Base-by-base conservation (phyloP, 2,888 invertebrate species). In the Isotomurus palustris region DNA sequence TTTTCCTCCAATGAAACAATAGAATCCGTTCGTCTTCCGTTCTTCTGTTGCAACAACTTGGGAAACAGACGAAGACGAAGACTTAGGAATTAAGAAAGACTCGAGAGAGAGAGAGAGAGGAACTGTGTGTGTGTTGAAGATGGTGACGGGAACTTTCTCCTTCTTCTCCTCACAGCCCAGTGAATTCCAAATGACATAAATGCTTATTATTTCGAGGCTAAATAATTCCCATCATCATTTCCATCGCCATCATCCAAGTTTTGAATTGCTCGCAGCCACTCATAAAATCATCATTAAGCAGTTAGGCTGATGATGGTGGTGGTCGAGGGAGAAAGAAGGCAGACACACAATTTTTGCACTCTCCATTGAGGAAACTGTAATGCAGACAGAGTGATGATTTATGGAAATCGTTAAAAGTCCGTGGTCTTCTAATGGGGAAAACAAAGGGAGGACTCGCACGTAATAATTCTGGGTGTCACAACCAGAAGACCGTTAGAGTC, bases 331-430 rank as follows among this genome's bases (percentile, higher is more conserved):
- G n/a, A n/a, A n/a, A n/a, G n/a, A n/a, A n/a, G n/a, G n/a, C n/a
- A n/a, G n/a, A n/a, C n/a, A n/a, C n/a, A n/a, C n/a, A n/a, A n/a
- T n/a, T n/a, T n/a, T n/a, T n/a, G n/a, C n/a, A n/a, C n/a, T n/a
- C n/a, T n/a, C n/a, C n/a, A n/a, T n/a, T n/a, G n/a, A n/a, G n/a
- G n/a, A n/a, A n/a, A n/a, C n/a, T n/a, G 64, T 67, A 67, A 65
- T 67, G 65, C 63, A 65, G 32, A 10, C 50, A 58, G 58, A 58
- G 64, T 55, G 64, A 70, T 70, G 70, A 70, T 70, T 70, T 70
- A 70, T 70, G 68, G 65, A 69, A 70, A 69, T 69, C 68, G 70
- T 70, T 70, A 68, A 66, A 70, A 64, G 62, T 68, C 69, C 64
- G 17, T 58, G 62, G 53, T 61, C 59, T 47, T 50, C 53, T 64